Evolutionary conservation across 2,888 invertebrate genomes (phyloP).

Genomic region (Ormyrus labotus): DNA sequence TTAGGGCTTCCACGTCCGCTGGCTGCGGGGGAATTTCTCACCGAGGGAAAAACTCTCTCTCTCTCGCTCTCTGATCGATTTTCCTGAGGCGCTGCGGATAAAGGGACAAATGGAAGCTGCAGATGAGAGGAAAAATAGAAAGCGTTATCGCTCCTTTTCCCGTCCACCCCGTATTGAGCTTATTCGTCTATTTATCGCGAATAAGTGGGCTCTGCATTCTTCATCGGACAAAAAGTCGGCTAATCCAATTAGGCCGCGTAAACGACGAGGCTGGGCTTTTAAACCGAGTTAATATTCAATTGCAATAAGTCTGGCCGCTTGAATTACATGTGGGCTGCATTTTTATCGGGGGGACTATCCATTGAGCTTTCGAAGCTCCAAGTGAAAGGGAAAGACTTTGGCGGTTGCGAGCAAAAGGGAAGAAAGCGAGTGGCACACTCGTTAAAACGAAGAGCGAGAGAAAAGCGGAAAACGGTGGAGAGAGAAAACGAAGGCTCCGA

Average conservation of each 20-base stretch:
- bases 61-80: background rate
- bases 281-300: too few relatives aligned
- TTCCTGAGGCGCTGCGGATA: too few relatives aligned
- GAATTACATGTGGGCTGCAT: too few relatives aligned
- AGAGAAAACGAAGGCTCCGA: background rate
- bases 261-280: too few relatives aligned
- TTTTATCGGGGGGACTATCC: too few relatives aligned
- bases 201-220: too few relatives aligned
- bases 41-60: conserved; percentile 8
- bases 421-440: conserved; percentile 6
- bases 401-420: conserved; percentile 7
- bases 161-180: too few relatives aligned
- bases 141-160: background rate
- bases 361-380: too few relatives aligned
- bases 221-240: too few relatives aligned
- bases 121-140: background rate
- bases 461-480: conserved; percentile 15
- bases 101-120: background rate
- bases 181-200: too few relatives aligned
- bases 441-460: background rate
- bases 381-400: too few relatives aligned
- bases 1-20: conserved; percentile 34
- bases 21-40: conserved; percentile 34
- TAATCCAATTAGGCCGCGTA: too few relatives aligned
- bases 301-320: background rate